phyloP scores from a whole-genome alignment of 2,888 invertebrate species.

The Drosophila pseudotalamancana region DNA sequence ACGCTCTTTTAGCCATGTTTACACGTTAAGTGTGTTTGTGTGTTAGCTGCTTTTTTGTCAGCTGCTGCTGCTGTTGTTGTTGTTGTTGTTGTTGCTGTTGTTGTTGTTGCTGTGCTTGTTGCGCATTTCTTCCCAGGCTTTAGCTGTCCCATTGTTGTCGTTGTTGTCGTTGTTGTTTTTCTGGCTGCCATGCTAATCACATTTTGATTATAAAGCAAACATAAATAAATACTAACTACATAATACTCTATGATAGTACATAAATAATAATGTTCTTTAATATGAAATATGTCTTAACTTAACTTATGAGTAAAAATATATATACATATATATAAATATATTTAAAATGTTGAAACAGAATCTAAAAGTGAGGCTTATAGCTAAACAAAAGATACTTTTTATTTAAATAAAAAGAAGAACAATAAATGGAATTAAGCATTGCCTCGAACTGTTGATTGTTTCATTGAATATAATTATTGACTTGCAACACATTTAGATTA shows the following conservation, averaged over 20 bases:
- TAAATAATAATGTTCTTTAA: too few relatives aligned
- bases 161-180: slow-evolving; percentile 32
- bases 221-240: slow-evolving; percentile 34
- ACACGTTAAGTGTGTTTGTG: slow-evolving; percentile 78
- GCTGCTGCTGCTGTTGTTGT: slow-evolving; percentile 5
- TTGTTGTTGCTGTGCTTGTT: too few relatives aligned
- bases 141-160: slow-evolving; percentile 29
- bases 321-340: too few relatives aligned
- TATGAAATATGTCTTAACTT: too few relatives aligned
- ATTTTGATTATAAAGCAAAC: slow-evolving; percentile 69
- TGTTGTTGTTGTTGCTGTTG: slow-evolving; percentile 25
- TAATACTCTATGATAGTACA: slow-evolving; percentile 28
- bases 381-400: too few relatives aligned
- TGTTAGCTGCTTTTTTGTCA: slow-evolving; percentile 60
- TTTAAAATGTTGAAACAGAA: too few relatives aligned
- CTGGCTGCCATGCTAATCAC: slow-evolving; percentile 72
- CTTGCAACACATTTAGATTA: neutral
- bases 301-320: too few relatives aligned
- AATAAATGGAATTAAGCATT: too few relatives aligned
- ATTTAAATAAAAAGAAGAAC: too few relatives aligned
- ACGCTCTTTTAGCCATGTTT: slow-evolving; percentile 80
- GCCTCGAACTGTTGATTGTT: too few relatives aligned
- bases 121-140: slow-evolving; percentile 64
- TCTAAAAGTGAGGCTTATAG: too few relatives aligned
- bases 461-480: too few relatives aligned